Percentiles rank a stretch among this genome's conserved stretches.
Conservation (phyloP, 2,113 vertebrate species). For the Chaenocephalus aceratus region DNA sequence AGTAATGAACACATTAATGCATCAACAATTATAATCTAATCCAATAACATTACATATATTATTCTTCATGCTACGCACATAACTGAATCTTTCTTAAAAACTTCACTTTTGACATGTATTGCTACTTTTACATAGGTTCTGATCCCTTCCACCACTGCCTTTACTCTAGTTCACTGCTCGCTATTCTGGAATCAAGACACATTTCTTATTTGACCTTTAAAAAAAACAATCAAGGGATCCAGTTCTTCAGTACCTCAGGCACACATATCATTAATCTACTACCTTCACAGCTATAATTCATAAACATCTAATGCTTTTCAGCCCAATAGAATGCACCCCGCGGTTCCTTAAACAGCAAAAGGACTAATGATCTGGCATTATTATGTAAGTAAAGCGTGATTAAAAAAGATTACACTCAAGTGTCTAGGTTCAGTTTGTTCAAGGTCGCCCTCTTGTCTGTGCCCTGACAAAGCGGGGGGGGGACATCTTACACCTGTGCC, state of each 20-base stretch:
- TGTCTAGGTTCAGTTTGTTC: slow-evolving; percentile 35
- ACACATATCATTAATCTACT: slow-evolving; percentile 8
- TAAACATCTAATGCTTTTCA: not conserved
- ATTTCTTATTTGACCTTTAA: slow-evolving; percentile 24
- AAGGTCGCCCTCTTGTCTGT: slow-evolving; percentile 33
- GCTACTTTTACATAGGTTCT: too few species aligned
- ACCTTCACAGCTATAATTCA: not conserved
- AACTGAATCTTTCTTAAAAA: too few species aligned
- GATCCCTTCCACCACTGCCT: too few species aligned
- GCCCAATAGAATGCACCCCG: not conserved
- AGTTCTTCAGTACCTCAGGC: not conserved
- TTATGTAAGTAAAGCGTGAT: not conserved
- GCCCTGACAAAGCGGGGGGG: slow-evolving; percentile 8
- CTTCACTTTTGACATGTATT: too few species aligned
- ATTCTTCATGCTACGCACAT: too few species aligned
- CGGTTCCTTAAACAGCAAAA: slow-evolving; percentile 1
- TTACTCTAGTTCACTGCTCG: not conserved
- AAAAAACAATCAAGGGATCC: not conserved
- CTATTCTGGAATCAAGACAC: not conserved
- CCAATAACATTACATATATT: too few species aligned
- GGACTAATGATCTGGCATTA: slow-evolving; percentile 19
- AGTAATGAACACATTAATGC: too few species aligned
- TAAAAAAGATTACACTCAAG: not conserved
- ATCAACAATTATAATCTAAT: too few species aligned
- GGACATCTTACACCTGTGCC: slow-evolving; percentile 60